phyloP scores from a whole-genome alignment of 35 echinoderm and acorn worm genomes.

The Ptychodera flava region DNA sequence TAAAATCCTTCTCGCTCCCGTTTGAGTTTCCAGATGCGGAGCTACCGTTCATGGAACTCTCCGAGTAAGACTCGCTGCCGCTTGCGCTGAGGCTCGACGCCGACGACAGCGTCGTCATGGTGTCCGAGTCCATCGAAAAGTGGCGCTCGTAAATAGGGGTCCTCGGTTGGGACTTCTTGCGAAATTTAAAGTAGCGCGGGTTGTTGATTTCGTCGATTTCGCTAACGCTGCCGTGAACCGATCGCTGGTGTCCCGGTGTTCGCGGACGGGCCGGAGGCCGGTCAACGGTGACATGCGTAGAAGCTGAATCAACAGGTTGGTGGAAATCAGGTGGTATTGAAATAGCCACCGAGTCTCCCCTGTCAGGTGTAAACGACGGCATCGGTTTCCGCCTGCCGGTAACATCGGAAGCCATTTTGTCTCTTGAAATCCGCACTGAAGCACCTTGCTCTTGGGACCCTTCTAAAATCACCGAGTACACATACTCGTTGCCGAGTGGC shows the following conservation, averaged over 20 bases:
- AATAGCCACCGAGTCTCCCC: not conserved
- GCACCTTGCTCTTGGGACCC: constrained; percentile 63
- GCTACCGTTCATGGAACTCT: not conserved
- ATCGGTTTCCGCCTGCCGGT: not conserved
- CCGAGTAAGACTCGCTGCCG: constrained; percentile 25
- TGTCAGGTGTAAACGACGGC: not conserved
- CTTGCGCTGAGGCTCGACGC: not conserved
- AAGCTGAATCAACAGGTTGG: constrained; percentile 1
- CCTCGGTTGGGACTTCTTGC: not conserved
- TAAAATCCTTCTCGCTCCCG: constrained; percentile 56
- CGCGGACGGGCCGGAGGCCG: not conserved
- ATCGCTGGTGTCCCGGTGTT: not conserved
- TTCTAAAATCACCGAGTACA: constrained; percentile 79
- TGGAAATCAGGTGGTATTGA: not conserved
- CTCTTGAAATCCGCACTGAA: constrained; percentile 59
- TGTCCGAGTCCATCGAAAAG: not conserved
- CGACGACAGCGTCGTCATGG: not conserved
- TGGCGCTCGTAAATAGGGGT: not conserved
- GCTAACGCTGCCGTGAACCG: not conserved
- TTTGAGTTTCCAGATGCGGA: not conserved
- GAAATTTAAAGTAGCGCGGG: not conserved
- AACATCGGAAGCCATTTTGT: not conserved
- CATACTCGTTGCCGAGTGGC: constrained; percentile 21
- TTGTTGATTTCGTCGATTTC: not conserved
- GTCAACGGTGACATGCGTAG: not conserved